Conservation (phyloP, 2,888 invertebrate species). For the Parnassius glacialis region DNA sequence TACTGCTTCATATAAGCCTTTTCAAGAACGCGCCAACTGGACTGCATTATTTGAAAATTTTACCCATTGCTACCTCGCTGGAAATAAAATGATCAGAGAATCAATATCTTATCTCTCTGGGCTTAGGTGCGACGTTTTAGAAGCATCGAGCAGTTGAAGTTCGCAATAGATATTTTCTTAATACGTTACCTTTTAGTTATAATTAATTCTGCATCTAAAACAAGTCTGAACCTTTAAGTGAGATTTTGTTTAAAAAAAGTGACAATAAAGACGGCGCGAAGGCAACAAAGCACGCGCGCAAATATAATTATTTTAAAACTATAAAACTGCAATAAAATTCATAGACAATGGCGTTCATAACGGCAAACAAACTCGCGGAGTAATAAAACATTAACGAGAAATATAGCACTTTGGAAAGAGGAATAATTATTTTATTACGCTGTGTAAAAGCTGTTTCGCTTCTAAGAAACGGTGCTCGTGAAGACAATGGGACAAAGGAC, state of each 20-base stretch:
- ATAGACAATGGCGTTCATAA: slow-evolving; percentile 29
- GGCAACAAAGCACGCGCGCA: slow-evolving; percentile 7
- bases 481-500: slow-evolving; percentile 30
- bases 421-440: slow-evolving; percentile 50
- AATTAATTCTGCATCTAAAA: too few relatives aligned
- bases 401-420: slow-evolving; percentile 35
- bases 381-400: slow-evolving; percentile 42
- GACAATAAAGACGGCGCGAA: slow-evolving; percentile 5
- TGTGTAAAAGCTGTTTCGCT: slow-evolving; percentile 32
- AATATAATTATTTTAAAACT: slow-evolving; percentile 34
- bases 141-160: too few relatives aligned
- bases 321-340: slow-evolving; percentile 30
- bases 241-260: neutral
- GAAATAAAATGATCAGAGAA: too few relatives aligned
- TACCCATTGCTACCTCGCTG: too few relatives aligned
- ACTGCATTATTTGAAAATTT: too few relatives aligned
- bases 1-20: too few relatives aligned
- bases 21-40: too few relatives aligned
- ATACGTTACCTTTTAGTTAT: too few relatives aligned
- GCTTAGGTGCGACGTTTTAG: too few relatives aligned
- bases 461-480: slow-evolving; percentile 39
- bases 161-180: too few relatives aligned
- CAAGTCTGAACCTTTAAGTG: too few relatives aligned
- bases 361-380: slow-evolving; percentile 35
- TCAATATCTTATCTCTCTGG: too few relatives aligned